Conservation (phyloP, 1,140 invertebrate species). For the Drosophila melanogaster region Release_6_plus_ISO1_MT NT_033777.3:4865501-4866000, state of each 20-base stretch:
- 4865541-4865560: constrained; percentile 44
- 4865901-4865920: constrained; percentile 13
- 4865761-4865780: constrained; percentile 53
- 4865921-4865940: constrained; percentile 81
- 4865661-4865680: constrained; percentile 84
- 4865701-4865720: constrained; percentile 83
- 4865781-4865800: constrained; percentile 48
- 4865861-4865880: constrained; percentile 75
- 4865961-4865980: constrained; percentile 31
- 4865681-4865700: constrained; percentile 84
- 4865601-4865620: constrained; percentile 65
- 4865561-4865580: constrained; percentile 12
- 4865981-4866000: constrained; percentile 77
- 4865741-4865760: constrained; percentile 4
- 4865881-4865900: constrained; percentile 23
- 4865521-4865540: constrained; percentile 72
- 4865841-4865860: constrained; percentile 76
- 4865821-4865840: constrained; percentile 28
- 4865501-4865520: neutral
- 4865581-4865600: constrained; percentile 64
- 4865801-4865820: constrained; percentile 54
- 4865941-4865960: constrained; percentile 65
- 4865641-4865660: constrained; percentile 43
- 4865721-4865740: constrained; percentile 16
- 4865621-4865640: constrained; percentile 44